Evolutionary conservation across 2,888 invertebrate species (phyloP).

Genomic region (Plagodis pulveraria): DNA sequence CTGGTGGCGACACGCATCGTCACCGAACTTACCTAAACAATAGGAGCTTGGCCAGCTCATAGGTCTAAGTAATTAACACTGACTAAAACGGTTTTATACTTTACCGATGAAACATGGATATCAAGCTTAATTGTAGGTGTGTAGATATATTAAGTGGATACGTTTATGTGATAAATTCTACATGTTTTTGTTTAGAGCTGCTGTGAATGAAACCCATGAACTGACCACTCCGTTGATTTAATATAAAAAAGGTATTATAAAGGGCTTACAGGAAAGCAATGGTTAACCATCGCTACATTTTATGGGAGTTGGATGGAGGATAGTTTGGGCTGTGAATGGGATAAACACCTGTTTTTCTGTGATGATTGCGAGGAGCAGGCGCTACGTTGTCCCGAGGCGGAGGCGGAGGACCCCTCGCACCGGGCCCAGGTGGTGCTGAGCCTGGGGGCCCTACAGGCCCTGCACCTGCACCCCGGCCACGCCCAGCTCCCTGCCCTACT

Average conservation of each 20-base stretch:
- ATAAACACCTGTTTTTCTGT: conserved; percentile 78
- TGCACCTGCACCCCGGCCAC: conserved; percentile 51
- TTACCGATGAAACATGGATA: too few relatives aligned
- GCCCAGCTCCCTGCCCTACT: conserved; percentile 48
- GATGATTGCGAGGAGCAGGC: conserved; percentile 71
- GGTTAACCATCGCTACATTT: conserved; percentile 9
- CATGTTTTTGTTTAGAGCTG: too few relatives aligned
- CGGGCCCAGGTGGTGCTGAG: conserved; percentile 84
- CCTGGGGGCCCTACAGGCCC: conserved; percentile 50
- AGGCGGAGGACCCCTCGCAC: conserved; percentile 95
- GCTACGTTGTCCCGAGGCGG: conserved; percentile 90
- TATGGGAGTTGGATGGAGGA: conserved; percentile 20
- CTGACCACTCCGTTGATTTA: conserved; percentile 46
- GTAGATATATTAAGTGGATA: too few relatives aligned
- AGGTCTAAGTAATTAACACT: conserved; percentile 9
- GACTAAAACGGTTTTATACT: not conserved
- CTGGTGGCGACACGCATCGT: conserved; percentile 66
- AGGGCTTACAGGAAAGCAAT: conserved; percentile 35
- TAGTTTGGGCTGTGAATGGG: conserved; percentile 25
- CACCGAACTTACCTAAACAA: conserved; percentile 78
- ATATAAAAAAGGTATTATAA: conserved; percentile 43
- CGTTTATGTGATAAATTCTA: too few relatives aligned
- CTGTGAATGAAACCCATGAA: conserved; percentile 36
- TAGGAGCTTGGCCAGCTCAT: conserved; percentile 44
- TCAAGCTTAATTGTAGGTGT: too few relatives aligned